Conservation (phyloP, 2,113 vertebrate species). For the Boleophthalmus pectinirostris region DNA sequence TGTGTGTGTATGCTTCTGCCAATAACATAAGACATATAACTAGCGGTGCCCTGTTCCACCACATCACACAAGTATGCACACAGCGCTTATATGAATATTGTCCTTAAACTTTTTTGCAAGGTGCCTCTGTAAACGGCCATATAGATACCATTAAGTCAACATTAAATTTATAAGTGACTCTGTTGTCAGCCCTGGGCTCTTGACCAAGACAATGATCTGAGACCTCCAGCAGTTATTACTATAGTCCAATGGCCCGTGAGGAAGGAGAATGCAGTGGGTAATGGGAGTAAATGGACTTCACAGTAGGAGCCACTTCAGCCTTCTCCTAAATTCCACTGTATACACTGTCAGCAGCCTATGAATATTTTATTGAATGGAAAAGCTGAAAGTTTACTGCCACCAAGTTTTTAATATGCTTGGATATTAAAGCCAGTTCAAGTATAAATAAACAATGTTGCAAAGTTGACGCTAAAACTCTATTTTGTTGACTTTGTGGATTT, state of each 20-base stretch:
- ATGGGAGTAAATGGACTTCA: conserved; percentile 32
- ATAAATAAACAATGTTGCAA: not conserved
- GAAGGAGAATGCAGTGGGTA: conserved; percentile 40
- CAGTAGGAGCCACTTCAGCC: conserved; percentile 10
- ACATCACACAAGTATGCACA: too few relatives aligned
- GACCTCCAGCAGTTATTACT: conserved; percentile 46
- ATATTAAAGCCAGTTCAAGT: conserved; percentile 1
- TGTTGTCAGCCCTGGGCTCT: conserved; percentile 13
- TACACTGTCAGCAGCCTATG: conserved; percentile 6
- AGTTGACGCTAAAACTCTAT: not conserved
- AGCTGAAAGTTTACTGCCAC: not conserved
- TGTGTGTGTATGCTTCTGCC: too few relatives aligned
- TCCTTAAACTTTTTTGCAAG: not conserved
- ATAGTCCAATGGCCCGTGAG: conserved; percentile 39
- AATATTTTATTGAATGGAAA: conserved; percentile 7
- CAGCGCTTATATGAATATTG: not conserved
- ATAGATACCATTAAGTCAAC: not conserved
- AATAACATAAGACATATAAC: too few relatives aligned
- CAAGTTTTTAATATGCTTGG: not conserved
- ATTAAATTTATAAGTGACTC: not conserved
- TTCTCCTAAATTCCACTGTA: conserved; percentile 8
- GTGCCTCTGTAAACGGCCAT: not conserved
- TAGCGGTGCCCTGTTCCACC: too few relatives aligned
- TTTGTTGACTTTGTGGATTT: not conserved
- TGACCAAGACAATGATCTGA: conserved; percentile 33